phyloP scores from a whole-genome alignment of 2,113 vertebrate genomes.

The Salvelinus namaycush region DNA sequence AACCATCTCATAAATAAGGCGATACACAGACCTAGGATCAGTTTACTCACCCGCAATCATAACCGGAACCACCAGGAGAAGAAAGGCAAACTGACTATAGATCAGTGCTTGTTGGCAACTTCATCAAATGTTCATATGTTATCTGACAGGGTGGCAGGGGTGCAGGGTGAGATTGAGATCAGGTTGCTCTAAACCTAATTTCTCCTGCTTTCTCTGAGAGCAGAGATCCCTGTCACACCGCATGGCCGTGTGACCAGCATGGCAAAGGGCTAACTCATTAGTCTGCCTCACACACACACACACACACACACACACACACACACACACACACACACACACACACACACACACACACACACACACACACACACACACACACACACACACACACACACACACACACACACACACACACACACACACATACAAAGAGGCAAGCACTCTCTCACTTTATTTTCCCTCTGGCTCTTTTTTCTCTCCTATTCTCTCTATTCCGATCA shows the following conservation, averaged over 20 bases:
- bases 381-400: slow-evolving; percentile 19
- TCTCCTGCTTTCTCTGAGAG: slow-evolving; percentile 84
- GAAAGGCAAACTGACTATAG: neutral
- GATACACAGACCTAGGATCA: neutral
- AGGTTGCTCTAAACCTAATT: slow-evolving; percentile 85
- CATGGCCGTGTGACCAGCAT: slow-evolving; percentile 83
- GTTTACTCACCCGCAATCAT: neutral
- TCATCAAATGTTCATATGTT: slow-evolving; percentile 33
- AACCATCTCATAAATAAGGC: too few species aligned
- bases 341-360: slow-evolving; percentile 21
- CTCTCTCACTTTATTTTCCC: slow-evolving; percentile 36
- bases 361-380: slow-evolving; percentile 31
- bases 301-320: slow-evolving; percentile 15
- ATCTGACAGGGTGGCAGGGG: slow-evolving; percentile 50
- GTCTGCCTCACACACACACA: slow-evolving; percentile 72
- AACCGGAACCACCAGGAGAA: neutral
- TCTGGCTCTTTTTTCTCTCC: neutral
- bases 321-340: slow-evolving; percentile 15
- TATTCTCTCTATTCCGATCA: neutral
- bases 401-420: slow-evolving; percentile 22
- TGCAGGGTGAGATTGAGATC: slow-evolving; percentile 79
- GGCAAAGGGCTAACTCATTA: slow-evolving; percentile 93
- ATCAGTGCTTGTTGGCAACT: slow-evolving; percentile 29
- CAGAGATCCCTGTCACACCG: slow-evolving; percentile 84
- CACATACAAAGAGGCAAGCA: slow-evolving; percentile 6